Evolutionary conservation across 92 coral and sea anemone genomes (phyloP).

Genomic region (Zoanthus sociatus): DNA sequence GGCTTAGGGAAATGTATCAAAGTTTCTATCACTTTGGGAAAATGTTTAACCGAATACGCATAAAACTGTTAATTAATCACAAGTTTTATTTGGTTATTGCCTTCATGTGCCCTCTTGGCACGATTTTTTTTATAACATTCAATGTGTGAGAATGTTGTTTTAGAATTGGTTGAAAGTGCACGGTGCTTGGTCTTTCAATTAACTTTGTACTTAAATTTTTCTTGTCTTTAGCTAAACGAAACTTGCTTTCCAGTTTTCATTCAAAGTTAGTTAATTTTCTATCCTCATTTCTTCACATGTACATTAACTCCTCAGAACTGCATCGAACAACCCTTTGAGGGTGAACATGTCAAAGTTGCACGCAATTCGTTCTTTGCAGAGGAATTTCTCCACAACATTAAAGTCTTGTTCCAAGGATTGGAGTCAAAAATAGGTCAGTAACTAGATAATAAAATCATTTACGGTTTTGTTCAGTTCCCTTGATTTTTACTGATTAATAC

Average conservation of each 20-base stretch:
- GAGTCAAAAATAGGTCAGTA: slow-evolving; percentile 92
- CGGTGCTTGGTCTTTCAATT: background rate
- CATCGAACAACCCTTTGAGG: slow-evolving; percentile 92
- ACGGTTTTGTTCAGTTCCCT: no score
- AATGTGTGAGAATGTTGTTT: no score
- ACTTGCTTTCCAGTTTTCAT: background rate
- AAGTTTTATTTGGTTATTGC: no score
- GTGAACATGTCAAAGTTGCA: slow-evolving; percentile 72
- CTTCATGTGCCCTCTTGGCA: no score
- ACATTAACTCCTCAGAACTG: slow-evolving; percentile 73
- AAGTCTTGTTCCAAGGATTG: slow-evolving; percentile 79
- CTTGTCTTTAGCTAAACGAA: background rate
- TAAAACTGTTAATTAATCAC: no score
- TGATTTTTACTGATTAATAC: no score
- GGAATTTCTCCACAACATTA: slow-evolving; percentile 87
- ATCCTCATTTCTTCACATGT: background rate
- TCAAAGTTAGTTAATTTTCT: background rate
- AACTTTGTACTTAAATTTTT: background rate
- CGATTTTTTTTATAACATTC: no score
- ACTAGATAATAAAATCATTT: background rate
- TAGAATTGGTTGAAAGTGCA: background rate
- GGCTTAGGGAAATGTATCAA: no score
- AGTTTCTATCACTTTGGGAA: no score
- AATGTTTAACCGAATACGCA: no score
- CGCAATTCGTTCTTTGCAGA: slow-evolving; percentile 85